Evolutionary conservation across 2,797 vertebrate species (phyloP).

Genomic region (Malacoctenus gilli): DNA sequence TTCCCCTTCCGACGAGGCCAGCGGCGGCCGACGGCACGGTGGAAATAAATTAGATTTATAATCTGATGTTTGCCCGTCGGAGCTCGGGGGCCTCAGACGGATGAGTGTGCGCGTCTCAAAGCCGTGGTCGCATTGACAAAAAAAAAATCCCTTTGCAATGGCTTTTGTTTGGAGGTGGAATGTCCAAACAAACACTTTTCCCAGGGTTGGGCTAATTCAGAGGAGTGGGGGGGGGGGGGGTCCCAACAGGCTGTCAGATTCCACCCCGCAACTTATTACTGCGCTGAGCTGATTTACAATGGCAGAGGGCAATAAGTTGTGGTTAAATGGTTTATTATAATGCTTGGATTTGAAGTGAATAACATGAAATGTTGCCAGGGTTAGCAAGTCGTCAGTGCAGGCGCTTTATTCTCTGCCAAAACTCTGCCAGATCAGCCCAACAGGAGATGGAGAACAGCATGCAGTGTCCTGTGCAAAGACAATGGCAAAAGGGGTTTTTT

Average conservation of each 20-base stretch:
- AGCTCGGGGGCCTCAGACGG: conserved; percentile 33
- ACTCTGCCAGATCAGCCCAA: too few relatives aligned
- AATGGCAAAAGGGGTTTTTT: conserved; percentile 76
- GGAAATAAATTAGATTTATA: conserved; percentile 36
- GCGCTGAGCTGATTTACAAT: conserved; percentile 62
- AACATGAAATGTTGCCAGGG: conserved; percentile 35
- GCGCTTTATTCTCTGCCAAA: too few relatives aligned
- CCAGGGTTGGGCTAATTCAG: conserved; percentile 63
- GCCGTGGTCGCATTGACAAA: conserved; percentile 40
- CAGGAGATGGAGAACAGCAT: conserved; percentile 28
- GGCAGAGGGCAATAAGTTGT: conserved; percentile 39
- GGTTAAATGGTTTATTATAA: conserved; percentile 61
- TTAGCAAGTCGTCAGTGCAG: too few relatives aligned
- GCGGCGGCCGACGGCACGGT: conserved; percentile 26
- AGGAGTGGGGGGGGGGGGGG: background rate
- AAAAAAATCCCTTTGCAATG: conserved; percentile 57
- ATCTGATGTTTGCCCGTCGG: conserved; percentile 36
- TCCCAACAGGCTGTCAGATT: conserved; percentile 43
- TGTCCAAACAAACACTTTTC: conserved; percentile 76
- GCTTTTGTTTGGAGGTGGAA: conserved; percentile 66
- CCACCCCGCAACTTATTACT: conserved; percentile 57
- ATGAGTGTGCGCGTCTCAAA: conserved; percentile 46
- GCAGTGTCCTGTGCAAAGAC: conserved; percentile 44
- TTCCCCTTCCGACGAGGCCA: conserved; percentile 12
- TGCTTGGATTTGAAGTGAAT: conserved; percentile 53